phyloP scores from a whole-genome alignment of 2,888 invertebrate genomes.

The Microplitis manilae region DNA sequence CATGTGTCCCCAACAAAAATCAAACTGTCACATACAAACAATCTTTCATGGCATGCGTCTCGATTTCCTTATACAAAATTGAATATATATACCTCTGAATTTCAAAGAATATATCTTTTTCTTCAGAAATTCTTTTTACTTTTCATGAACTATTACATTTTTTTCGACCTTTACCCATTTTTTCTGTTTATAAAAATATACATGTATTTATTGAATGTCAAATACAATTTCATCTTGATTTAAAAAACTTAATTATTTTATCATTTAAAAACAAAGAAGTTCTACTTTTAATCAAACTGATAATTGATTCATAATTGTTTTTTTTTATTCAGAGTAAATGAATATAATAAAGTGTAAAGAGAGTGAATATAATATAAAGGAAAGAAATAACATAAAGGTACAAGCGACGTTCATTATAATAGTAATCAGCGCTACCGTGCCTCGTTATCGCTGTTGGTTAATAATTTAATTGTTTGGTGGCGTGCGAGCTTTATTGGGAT shows the following conservation, averaged over 20 bases:
- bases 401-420: constrained; percentile 60
- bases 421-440: constrained; percentile 64
- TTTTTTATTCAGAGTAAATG: constrained; percentile 16
- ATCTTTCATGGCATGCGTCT: constrained; percentile 19
- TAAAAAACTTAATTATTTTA: too few species aligned
- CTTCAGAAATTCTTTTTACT: background rate
- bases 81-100: constrained; percentile 27
- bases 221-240: too few species aligned
- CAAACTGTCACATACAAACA: constrained; percentile 52
- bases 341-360: background rate
- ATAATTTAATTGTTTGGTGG: constrained; percentile 71
- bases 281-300: background rate
- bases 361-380: constrained; percentile 39
- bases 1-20: constrained; percentile 43
- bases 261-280: too few species aligned
- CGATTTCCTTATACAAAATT: constrained; percentile 41
- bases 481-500: constrained; percentile 69
- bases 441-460: constrained; percentile 69
- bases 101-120: constrained; percentile 4
- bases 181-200: background rate
- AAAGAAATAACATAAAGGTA: constrained; percentile 30
- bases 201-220: background rate
- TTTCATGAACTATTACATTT: background rate
- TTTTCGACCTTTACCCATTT: background rate
- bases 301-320: background rate